These are phyloP conservation scores for Nothobranchius furzeri DNA, from an alignment of 2,113 vertebrate species.

Conservation along the genomic window DNA sequence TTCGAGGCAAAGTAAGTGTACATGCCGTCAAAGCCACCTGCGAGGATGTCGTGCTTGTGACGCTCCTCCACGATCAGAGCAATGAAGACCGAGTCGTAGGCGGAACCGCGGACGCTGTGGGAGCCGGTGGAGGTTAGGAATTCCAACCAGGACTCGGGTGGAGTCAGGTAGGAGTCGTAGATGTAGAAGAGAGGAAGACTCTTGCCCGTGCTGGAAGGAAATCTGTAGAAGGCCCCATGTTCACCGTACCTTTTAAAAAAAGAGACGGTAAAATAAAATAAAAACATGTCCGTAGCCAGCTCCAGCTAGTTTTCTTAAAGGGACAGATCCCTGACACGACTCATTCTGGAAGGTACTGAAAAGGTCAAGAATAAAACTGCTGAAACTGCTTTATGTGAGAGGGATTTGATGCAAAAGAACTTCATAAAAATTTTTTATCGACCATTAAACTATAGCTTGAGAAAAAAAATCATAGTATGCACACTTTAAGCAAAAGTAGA, in stretches of 20 bases:
- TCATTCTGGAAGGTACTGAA: no score
- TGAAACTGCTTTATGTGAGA: no score
- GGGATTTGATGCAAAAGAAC: no score
- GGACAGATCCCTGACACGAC: no score
- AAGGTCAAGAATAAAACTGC: no score
- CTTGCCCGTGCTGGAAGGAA: slow-evolving; percentile 83
- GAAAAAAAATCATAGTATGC: no score
- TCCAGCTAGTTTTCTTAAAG: no score
- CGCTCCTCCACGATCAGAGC: slow-evolving; percentile 88
- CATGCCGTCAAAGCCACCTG: slow-evolving; percentile 87
- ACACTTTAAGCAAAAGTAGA: neutral
- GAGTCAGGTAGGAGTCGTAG: slow-evolving; percentile 89
- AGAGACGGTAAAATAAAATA: neutral
- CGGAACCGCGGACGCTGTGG: slow-evolving; percentile 84
- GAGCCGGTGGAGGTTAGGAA: slow-evolving; percentile 82
- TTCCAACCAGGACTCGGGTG: slow-evolving; percentile 87
- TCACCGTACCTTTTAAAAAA: slow-evolving; percentile 84
- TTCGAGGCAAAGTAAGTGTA: slow-evolving; percentile 93
- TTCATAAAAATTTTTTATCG: no score
- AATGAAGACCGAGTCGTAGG: slow-evolving; percentile 87
- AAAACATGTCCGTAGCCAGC: no score
- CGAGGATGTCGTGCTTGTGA: slow-evolving; percentile 87
- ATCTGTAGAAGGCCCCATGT: slow-evolving; percentile 88
- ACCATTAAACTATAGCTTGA: no score
- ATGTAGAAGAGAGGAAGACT: slow-evolving; percentile 89